Conservation (phyloP, 2,888 invertebrate genomes). For the Chirona hameri region DNA sequence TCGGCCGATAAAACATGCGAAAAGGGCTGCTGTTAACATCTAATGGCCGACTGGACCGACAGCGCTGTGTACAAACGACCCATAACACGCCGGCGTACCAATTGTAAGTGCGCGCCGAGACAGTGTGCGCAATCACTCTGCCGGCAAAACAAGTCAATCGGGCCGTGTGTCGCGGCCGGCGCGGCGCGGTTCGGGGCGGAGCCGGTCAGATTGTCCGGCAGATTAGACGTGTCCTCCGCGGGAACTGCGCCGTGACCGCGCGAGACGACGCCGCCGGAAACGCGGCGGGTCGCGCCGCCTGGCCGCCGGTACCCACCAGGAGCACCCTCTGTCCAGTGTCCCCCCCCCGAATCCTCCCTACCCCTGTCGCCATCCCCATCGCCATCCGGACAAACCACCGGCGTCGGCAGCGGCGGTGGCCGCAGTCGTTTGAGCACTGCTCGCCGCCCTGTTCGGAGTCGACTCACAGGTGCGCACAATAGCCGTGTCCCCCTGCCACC, state of each 20-base stretch:
- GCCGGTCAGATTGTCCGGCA: not conserved
- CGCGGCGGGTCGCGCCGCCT: not conserved
- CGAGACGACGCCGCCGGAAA: not conserved
- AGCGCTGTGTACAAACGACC: constrained; percentile 11
- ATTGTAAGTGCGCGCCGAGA: constrained; percentile 11
- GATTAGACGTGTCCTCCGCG: not conserved
- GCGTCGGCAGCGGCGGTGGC: not conserved
- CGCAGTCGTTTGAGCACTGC: not conserved
- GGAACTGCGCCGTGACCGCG: not conserved
- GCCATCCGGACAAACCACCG: not conserved
- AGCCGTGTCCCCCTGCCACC: not conserved
- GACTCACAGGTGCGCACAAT: not conserved
- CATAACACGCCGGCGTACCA: constrained; percentile 12
- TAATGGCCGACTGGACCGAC: not conserved
- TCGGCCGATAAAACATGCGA: constrained; percentile 13
- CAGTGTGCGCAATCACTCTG: not conserved
- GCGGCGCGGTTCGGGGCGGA: not conserved
- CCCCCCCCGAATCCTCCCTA: too few species aligned
- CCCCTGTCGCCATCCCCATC: not conserved
- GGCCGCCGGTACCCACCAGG: too few species aligned
- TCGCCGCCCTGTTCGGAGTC: too few species aligned
- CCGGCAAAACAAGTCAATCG: constrained; percentile 24
- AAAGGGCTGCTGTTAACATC: constrained; percentile 27
- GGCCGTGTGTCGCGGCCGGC: not conserved
- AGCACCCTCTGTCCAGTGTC: too few species aligned